Evolutionary conservation across 1,140 invertebrate species (phyloP).

Genomic region (Lordiphosa collinella): DNA sequence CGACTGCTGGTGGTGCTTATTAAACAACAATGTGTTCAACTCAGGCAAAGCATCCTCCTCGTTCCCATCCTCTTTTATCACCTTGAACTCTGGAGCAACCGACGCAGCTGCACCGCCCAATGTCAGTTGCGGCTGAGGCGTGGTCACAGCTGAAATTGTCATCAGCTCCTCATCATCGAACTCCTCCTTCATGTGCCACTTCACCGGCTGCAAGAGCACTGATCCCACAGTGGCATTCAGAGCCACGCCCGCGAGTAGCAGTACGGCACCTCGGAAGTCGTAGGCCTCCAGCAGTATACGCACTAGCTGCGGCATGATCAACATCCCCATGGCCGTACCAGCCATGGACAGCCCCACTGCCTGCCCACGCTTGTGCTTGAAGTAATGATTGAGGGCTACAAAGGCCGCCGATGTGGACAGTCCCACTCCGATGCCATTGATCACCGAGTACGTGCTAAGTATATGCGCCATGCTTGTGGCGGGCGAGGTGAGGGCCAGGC

Average conservation of each 20-base stretch:
- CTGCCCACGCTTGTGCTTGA: constrained; percentile 86
- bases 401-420: constrained; percentile 86
- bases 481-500: constrained; percentile 84
- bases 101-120: constrained; percentile 17
- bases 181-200: constrained; percentile 84
- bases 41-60: constrained; percentile 80
- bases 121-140: constrained; percentile 54
- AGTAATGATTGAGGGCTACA: constrained; percentile 87
- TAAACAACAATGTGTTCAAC: constrained; percentile 73
- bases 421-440: constrained; percentile 88
- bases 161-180: constrained; percentile 82
- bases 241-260: constrained; percentile 84
- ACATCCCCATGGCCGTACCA: constrained; percentile 87
- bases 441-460: constrained; percentile 86
- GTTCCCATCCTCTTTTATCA: constrained; percentile 79
- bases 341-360: constrained; percentile 88
- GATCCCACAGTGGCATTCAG: constrained; percentile 85
- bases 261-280: constrained; percentile 84
- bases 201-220: constrained; percentile 84
- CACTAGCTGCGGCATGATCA: constrained; percentile 87
- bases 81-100: constrained; percentile 55
- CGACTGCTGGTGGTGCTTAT: constrained; percentile 55
- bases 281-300: constrained; percentile 82
- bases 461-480: constrained; percentile 87
- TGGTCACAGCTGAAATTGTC: constrained; percentile 72